Conservation (phyloP, 2,113 vertebrate species). For the Ramphastos sulfuratus region DNA sequence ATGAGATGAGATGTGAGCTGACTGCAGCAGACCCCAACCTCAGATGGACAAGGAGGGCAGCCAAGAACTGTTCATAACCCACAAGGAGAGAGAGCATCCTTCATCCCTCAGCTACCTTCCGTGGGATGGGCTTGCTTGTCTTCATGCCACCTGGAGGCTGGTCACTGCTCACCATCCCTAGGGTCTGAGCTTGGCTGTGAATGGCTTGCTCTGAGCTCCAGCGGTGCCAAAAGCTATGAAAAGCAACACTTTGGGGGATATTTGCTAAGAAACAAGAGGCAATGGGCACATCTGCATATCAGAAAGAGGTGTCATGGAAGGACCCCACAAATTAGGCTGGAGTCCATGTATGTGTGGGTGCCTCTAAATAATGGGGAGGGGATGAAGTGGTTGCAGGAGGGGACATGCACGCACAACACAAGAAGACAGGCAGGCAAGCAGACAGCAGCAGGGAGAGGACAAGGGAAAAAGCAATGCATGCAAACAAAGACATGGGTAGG, state of each 20-base stretch:
- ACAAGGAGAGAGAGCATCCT: neutral
- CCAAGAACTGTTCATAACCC: neutral
- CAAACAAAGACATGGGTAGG: neutral
- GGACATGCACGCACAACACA: accelerated
- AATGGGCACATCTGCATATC: neutral
- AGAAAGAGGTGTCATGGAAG: neutral
- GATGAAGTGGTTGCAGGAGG: neutral
- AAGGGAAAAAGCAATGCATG: neutral
- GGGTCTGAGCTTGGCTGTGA: neutral
- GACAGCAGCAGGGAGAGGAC: accelerated
- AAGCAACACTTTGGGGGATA: neutral
- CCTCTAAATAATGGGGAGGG: neutral
- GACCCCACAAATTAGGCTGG: neutral
- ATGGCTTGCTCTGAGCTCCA: neutral
- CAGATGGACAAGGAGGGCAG: neutral
- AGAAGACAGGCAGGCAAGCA: neutral
- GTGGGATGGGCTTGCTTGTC: accelerated
- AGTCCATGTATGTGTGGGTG: accelerated
- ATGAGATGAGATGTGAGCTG: neutral
- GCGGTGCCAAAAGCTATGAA: neutral
- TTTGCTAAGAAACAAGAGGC: neutral
- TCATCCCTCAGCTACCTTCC: neutral
- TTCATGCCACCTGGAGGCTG: neutral
- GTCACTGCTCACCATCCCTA: neutral
- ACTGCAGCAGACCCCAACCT: neutral